phyloP scores from a whole-genome alignment of 1,140 invertebrate genomes.

The Trypoxylus dichotomus region DNA sequence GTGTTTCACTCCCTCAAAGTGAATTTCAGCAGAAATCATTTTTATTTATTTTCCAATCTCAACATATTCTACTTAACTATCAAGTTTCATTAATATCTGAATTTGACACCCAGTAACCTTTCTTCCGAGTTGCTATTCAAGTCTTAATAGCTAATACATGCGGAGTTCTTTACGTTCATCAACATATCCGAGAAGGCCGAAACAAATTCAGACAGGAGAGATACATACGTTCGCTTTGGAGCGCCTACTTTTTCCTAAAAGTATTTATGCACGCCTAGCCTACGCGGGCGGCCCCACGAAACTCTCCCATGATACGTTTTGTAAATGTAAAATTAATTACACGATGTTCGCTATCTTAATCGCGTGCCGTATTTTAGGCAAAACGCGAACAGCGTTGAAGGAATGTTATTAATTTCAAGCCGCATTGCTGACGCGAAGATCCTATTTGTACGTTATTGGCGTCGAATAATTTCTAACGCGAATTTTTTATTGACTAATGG shows the following conservation, averaged over 20 bases:
- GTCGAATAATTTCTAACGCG: too few species aligned
- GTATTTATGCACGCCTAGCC: neutral
- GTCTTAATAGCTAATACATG: too few species aligned
- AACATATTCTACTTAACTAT: too few species aligned
- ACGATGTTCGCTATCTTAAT: neutral
- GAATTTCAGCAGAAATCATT: too few species aligned
- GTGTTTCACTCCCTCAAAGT: too few species aligned
- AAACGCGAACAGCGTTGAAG: neutral
- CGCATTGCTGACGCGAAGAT: neutral
- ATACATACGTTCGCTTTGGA: neutral
- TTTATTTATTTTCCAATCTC: too few species aligned
- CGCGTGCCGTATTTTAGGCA: neutral
- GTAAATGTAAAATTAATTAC: conserved; percentile 1
- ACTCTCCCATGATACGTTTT: neutral
- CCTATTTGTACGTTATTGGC: neutral
- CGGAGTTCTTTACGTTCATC: too few species aligned
- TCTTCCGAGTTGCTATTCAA: too few species aligned
- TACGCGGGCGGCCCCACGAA: neutral
- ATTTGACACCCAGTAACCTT: too few species aligned
- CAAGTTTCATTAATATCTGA: too few species aligned
- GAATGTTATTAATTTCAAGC: neutral
- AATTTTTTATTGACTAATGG: neutral
- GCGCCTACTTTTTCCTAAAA: neutral
- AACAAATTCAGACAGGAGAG: neutral
- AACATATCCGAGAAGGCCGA: neutral